Evolutionary conservation across 2,113 vertebrate genomes (phyloP), one percentile per base, ranked within the genome.

Genomic region (Dipodomys merriami): DNA sequence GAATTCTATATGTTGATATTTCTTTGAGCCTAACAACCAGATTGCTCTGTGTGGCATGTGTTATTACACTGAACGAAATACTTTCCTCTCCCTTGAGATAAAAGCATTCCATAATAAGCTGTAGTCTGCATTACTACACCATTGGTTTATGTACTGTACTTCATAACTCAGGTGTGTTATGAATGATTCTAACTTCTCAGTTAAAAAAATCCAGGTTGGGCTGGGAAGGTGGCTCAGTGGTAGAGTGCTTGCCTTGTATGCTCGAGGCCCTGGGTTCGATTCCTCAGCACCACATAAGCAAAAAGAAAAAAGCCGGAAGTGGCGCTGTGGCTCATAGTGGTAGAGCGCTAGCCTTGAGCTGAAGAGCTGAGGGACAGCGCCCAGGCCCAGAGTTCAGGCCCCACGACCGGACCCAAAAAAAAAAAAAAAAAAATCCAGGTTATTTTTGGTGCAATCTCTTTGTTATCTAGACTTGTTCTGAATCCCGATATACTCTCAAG

Each of bases 121-220:
- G 64, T 49, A 33, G 57, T 87, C 27, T 91, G 87, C 83, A 60
- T 69, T 44, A 30, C 73, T 74, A 33, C 20, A 71, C 49, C 90
- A 91, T 8, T 60, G 74, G 79, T 83, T 94, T 88, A 86, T 25
- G 74, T 86, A 64, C 71, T 80, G 33, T 89, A 33, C 87, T 96
- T 39, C 77, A 53, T 90, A 91, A 82, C 79, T 27, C 77, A 74
- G 78, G 44, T 88, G 84, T 69, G 46, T 22, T 87, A 60, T 92
- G 86, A 90, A 94, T 77, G 83, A 94, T 23, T 60, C 95, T 91
- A 88, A 86, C 67, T 96, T 96, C 86, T 89, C 49, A 88, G 84
- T 7, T 94, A 60, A 81, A 96, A 89, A n/a, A n/a, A n/a, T n/a
- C n/a, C n/a, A n/a, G n/a, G n/a, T n/a, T n/a, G n/a, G n/a, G n/a